Conservation (phyloP, 2,797 vertebrate species). For the Malurus splendens region DNA sequence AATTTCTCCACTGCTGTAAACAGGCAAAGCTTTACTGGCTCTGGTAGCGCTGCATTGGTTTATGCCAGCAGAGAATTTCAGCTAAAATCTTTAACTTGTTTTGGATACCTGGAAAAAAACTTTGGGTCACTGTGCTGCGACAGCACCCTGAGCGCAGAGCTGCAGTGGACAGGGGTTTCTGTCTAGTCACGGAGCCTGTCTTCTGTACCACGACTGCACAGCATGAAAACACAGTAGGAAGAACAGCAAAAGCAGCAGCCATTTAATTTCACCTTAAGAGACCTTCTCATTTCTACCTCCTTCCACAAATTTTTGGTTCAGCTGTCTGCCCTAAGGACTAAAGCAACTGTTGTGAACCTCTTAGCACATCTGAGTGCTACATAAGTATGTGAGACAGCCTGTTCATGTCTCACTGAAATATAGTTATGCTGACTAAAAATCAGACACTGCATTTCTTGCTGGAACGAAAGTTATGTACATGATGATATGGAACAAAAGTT, state of each 20-base stretch:
- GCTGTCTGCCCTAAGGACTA: background rate
- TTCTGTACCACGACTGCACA: background rate
- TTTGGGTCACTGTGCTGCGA: background rate
- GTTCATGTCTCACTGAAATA: background rate
- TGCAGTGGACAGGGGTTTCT: background rate
- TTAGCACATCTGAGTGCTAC: background rate
- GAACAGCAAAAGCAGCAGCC: background rate
- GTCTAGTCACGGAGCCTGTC: background rate
- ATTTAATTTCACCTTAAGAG: background rate
- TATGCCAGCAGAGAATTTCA: background rate
- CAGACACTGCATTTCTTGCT: background rate
- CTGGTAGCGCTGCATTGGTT: background rate
- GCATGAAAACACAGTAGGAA: background rate
- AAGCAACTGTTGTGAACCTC: background rate
- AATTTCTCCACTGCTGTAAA: constrained; percentile 16
- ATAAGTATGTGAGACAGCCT: background rate
- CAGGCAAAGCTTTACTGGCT: background rate
- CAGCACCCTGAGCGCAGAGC: background rate
- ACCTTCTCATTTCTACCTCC: background rate
- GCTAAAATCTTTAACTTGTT: background rate
- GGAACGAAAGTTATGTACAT: background rate
- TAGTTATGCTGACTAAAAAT: background rate
- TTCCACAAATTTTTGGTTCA: background rate
- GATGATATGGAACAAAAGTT: background rate
- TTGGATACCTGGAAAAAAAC: background rate